A percentile compares a stretch with the other conserved stretches of the same genome.
Evolutionary conservation across 2,888 invertebrate genomes (phyloP).

Genomic region (Orchestes rusci): DNA sequence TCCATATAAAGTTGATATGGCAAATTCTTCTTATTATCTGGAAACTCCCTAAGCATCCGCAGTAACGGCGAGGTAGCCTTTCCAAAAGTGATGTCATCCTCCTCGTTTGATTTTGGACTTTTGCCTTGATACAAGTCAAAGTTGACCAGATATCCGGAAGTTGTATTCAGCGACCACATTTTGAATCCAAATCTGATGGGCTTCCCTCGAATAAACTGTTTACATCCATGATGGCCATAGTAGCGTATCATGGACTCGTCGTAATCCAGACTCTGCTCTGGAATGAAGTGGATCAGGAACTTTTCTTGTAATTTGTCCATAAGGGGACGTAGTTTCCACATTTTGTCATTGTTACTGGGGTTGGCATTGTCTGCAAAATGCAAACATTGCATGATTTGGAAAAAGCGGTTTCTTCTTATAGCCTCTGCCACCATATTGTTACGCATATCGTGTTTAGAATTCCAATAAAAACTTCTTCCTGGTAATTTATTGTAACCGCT

Average conservation of each 20-base stretch:
- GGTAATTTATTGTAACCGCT: conserved; percentile 25
- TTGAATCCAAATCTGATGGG: conserved; percentile 33
- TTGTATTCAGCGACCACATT: conserved; percentile 32
- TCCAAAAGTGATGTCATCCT: conserved; percentile 2
- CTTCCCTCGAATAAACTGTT: conserved; percentile 34
- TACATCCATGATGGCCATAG: conserved; percentile 27
- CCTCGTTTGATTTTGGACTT: conserved; percentile 16
- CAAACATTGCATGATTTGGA: conserved; percentile 7
- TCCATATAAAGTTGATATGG: conserved; percentile 2
- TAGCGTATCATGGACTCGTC: conserved; percentile 11
- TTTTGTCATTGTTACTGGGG: not conserved
- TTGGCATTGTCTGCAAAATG: conserved; percentile 6
- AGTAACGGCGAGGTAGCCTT: conserved; percentile 3
- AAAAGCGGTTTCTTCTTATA: conserved; percentile 12
- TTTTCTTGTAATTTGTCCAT: conserved; percentile 20
- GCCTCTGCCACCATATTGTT: conserved; percentile 10
- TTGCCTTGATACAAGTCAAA: conserved; percentile 30
- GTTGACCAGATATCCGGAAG: conserved; percentile 33
- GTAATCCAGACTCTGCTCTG: conserved; percentile 18
- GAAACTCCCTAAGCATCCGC: not conserved
- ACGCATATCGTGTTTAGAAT: conserved; percentile 16
- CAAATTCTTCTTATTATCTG: not conserved
- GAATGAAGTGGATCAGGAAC: conserved; percentile 22
- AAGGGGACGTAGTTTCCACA: conserved; percentile 23
- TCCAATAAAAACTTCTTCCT: conserved; percentile 16